Evolutionary conservation across 2,113 vertebrate genomes (phyloP), one percentile per base, ranked within the genome.

Genomic region (Vireo altiloquus): DNA sequence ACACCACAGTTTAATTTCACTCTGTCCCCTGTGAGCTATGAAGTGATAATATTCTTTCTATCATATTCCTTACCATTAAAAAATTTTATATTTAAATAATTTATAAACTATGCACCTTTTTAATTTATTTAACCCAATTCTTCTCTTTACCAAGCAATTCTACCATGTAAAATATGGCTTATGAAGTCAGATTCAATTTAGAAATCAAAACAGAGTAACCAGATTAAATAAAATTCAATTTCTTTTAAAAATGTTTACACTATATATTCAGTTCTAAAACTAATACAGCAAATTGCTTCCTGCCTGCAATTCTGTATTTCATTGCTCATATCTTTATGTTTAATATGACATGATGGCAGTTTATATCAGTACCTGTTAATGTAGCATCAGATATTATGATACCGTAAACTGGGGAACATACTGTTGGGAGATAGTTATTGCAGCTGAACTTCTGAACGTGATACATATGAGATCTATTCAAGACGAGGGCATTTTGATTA

Each of bases 391-490:
- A 78, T 92, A 95, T 94, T 95, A 96, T 50, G 63, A 86, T 91
- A 94, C 22, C 71, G 61, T 92, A 97, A 97, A 97, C 95, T 64
- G 82, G 76, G 81, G 80, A 94, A 94, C 84, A 94, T 94, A 94
- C 97, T 87, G 95, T 85, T 94, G 92, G 96, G 89, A 95, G 82
- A 96, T 86, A 87, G 95, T 87, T 96, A 94, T 94, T 92, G 91
- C 97, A 82, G 89, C 47, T 53, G 78, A 96, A 97, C 75, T 94
- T 95, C 68, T 6, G 82, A 96, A 88, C 95, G 89, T 89, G 95
- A 95, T 89, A 76, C 70, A 95, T 94, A 81, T 61, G 95, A 96
- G 93, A 96, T 94, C 86, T 92, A 95, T 90, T 97, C 94, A 94
- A 91, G 95, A 96, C 0, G 30, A 97, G 91, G 82, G 74, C 69